Base-by-base conservation (phyloP, 2,888 invertebrate genomes). In the Anaspis maculata region DNA sequence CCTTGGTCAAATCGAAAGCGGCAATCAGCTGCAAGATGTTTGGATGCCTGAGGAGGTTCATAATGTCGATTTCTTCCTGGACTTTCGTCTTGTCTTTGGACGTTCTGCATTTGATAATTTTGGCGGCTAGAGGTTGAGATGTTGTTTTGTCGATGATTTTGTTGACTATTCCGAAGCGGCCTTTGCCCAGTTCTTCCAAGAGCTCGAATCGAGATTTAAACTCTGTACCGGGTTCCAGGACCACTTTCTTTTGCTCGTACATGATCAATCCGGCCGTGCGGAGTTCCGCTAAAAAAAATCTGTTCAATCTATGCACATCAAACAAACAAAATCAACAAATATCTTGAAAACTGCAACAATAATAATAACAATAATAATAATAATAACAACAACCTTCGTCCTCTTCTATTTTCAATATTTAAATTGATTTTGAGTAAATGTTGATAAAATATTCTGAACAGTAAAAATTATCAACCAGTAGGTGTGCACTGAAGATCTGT, bases 11-110 rank as follows among this genome's bases (percentile, higher is more conserved):
- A 50, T 86, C 85, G 59, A 80, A 91, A 6, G 87, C 87, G 15
- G 87, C 87, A 2, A 81, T 78, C 30, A 92, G 66, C 56, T 87
- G 83, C 5, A 95, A 71, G 1, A 96, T 71, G 51, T 89, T 85
- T 2, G 85, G 85, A 68, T 95, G 94, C 36, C 77, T 68, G 31
- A 96, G 67, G 13, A 75, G 68, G 51, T 83, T 86, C 89, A 95
- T 89, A 39, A 92, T 83, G 40, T 80, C 78, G 32, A 90, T 83
- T 67, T 94, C 92, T 40, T 84, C 80, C 33, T 77, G 69, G 3
- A 87, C 86, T 54, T 83, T 81, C 40, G 83, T 77, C 37, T 78
- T 75, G 60, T 85, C 86, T 43, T 79, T 77, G 7, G 74, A 63
- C 41, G 79, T 81, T 24, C 81, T 74, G 42, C 83, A 83, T 51